These are phyloP conservation scores for Copidosoma aretas DNA, from an alignment of 2,888 invertebrate genomes.

Conservation along the genomic window DNA sequence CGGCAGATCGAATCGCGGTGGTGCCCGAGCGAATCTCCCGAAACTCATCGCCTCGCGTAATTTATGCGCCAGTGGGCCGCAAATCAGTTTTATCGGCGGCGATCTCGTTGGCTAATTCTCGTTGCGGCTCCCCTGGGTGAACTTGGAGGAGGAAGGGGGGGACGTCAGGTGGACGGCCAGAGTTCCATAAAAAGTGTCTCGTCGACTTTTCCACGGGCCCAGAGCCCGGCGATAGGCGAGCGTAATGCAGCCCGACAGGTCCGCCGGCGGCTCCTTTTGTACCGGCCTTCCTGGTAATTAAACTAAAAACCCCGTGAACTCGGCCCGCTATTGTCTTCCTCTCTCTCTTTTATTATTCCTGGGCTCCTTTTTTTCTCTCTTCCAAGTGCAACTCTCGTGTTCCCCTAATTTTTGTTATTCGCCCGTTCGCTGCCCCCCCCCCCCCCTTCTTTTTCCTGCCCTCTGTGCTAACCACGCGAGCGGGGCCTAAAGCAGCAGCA, in stretches of 20 bases:
- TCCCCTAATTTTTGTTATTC: too few relatives aligned
- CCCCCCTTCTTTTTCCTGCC: too few relatives aligned
- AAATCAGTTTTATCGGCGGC: not conserved
- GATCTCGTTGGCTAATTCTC: not conserved
- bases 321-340: slow-evolving; percentile 40
- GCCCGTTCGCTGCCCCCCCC: too few relatives aligned
- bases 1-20: too few relatives aligned
- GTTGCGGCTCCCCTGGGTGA: not conserved
- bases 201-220: slow-evolving; percentile 30
- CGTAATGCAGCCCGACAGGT: slow-evolving; percentile 54
- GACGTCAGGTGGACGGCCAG: too few relatives aligned
- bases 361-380: not conserved
- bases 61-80: too few relatives aligned
- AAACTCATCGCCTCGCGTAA: too few relatives aligned
- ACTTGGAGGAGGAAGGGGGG: not conserved
- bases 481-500: too few relatives aligned
- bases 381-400: not conserved
- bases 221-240: slow-evolving; percentile 47
- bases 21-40: too few relatives aligned
- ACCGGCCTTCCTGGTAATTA: slow-evolving; percentile 57
- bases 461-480: too few relatives aligned
- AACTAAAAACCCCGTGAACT: slow-evolving; percentile 49
- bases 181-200: slow-evolving; percentile 21
- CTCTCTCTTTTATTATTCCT: not conserved
- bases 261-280: slow-evolving; percentile 51